Conservation (phyloP, 23 tunicate species). For the Trididemnum nubilum region DNA sequence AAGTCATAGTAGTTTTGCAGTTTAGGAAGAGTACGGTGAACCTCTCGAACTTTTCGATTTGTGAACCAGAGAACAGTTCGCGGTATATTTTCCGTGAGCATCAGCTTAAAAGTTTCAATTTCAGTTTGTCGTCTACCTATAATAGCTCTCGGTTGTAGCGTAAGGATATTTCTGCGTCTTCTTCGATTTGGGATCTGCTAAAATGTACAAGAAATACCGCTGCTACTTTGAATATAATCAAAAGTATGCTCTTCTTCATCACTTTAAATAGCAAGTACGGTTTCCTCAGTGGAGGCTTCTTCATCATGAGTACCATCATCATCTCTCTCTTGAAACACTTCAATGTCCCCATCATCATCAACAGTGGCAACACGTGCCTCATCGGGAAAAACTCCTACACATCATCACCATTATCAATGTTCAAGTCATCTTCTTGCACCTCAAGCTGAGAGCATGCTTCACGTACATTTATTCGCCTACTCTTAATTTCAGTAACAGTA, state of each 20-base stretch:
- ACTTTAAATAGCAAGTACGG: not conserved
- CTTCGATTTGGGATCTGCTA: not conserved
- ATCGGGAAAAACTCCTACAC: not conserved
- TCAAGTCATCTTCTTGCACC: too few species aligned
- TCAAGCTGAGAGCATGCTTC: too few species aligned
- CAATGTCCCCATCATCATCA: conserved; percentile 9
- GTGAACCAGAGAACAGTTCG: not conserved
- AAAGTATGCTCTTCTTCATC: too few species aligned
- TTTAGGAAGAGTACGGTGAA: not conserved
- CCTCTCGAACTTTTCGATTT: conserved; percentile 7
- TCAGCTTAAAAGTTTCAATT: too few species aligned
- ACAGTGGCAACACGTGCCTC: not conserved
- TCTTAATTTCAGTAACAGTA: too few species aligned
- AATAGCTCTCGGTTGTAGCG: conserved; percentile 9
- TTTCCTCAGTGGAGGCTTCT: conserved; percentile 5
- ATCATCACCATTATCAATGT: not conserved
- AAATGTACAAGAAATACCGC: not conserved
- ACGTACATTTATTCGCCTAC: too few species aligned
- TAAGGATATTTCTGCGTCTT: not conserved
- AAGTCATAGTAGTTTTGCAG: conserved; percentile 1
- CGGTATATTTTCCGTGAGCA: not conserved
- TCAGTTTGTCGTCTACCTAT: not conserved
- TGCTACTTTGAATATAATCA: not conserved
- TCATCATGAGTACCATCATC: not conserved
- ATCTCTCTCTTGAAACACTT: conserved; percentile 14